Conservation (phyloP, 2,888 invertebrate species). For the Phaedon cochleariae region DNA sequence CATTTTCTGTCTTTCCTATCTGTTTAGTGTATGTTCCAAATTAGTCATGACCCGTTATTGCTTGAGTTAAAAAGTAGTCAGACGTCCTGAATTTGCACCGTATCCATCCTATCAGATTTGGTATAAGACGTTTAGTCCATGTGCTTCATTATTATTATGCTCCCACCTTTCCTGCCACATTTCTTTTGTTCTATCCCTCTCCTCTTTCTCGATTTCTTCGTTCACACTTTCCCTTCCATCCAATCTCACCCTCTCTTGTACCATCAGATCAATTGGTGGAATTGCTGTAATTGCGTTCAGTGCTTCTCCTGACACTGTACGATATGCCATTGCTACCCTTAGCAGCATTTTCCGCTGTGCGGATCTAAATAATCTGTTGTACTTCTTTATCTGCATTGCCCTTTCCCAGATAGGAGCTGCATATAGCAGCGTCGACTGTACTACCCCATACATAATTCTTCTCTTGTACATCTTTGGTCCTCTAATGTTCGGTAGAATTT, state of each 20-base stretch:
- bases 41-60: neutral
- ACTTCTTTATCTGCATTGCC: slow-evolving; percentile 13
- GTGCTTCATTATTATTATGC: neutral
- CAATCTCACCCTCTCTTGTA: slow-evolving; percentile 18
- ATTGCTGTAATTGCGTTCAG: slow-evolving; percentile 17
- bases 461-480: slow-evolving; percentile 12
- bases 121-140: slow-evolving; percentile 1
- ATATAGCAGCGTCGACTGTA: slow-evolving; percentile 22
- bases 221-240: neutral
- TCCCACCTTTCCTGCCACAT: slow-evolving; percentile 5
- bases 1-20: too few species aligned
- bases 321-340: too few species aligned
- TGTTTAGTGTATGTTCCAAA: neutral
- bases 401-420: slow-evolving; percentile 26
- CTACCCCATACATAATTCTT: slow-evolving; percentile 12
- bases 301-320: slow-evolving; percentile 24
- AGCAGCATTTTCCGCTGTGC: too few species aligned
- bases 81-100: neutral
- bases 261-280: too few species aligned
- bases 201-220: neutral
- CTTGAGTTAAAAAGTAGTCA: neutral
- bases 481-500: too few species aligned
- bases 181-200: neutral
- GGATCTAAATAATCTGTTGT: slow-evolving; percentile 9
- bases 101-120: neutral